phyloP scores from a whole-genome alignment of 1,140 invertebrate genomes.

The Amphibalanus amphitrite region DNA sequence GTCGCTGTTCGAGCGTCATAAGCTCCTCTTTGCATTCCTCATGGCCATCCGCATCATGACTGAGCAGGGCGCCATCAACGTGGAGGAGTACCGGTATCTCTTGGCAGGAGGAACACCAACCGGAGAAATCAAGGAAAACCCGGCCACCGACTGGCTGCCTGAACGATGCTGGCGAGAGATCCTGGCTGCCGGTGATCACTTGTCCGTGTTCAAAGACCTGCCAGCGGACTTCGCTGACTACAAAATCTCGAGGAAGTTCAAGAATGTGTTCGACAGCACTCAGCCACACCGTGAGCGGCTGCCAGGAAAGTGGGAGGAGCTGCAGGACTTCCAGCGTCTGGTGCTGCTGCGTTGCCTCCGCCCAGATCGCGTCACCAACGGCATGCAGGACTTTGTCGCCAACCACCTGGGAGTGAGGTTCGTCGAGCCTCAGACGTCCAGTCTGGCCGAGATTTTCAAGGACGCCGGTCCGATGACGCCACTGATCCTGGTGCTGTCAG shows the following conservation, averaged over 20 bases:
- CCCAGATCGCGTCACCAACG: slow-evolving; percentile 33
- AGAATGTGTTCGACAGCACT: not conserved
- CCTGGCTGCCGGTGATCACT: slow-evolving; percentile 31
- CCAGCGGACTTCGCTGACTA: not conserved
- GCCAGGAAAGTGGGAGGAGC: slow-evolving; percentile 20
- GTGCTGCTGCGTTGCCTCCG: slow-evolving; percentile 31
- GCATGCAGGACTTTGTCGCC: slow-evolving; percentile 24
- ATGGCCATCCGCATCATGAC: slow-evolving; percentile 65
- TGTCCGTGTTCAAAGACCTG: not conserved
- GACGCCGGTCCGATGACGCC: slow-evolving; percentile 71
- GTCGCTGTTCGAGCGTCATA: slow-evolving; percentile 80
- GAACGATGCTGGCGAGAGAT: slow-evolving; percentile 67
- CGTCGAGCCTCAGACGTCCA: slow-evolving; percentile 75
- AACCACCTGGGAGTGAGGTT: slow-evolving; percentile 48
- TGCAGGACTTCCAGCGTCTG: slow-evolving; percentile 27
- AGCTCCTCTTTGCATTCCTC: slow-evolving; percentile 74
- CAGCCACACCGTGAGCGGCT: not conserved
- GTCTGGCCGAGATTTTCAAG: slow-evolving; percentile 52
- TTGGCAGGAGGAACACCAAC: slow-evolving; percentile 69
- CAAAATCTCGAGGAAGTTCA: not conserved
- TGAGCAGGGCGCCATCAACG: slow-evolving; percentile 44
- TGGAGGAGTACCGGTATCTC: slow-evolving; percentile 70
- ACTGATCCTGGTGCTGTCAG: slow-evolving; percentile 74
- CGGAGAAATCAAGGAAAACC: slow-evolving; percentile 55
- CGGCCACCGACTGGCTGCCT: slow-evolving; percentile 47